phyloP scores from a whole-genome alignment of 2,797 vertebrate genomes.

The Cuculus canorus region DNA sequence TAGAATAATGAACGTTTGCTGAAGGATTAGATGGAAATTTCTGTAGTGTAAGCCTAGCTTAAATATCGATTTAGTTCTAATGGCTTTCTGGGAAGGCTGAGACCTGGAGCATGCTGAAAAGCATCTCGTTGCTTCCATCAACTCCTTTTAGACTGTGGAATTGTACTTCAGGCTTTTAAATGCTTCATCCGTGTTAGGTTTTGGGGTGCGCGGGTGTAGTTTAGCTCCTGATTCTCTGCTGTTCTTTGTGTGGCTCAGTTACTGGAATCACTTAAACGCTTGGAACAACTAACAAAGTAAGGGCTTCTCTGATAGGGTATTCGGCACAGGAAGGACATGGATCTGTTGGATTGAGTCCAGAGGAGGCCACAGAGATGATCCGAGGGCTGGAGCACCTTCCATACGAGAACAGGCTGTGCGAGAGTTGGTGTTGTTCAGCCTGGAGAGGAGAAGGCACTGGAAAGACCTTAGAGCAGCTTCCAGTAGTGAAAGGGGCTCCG shows the following conservation, averaged over 20 bases:
- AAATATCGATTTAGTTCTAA: neutral
- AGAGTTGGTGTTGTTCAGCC: no score
- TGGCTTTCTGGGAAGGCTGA: neutral
- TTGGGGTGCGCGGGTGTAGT: neutral
- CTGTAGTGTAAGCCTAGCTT: neutral
- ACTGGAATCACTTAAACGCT: accelerated
- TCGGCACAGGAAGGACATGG: neutral
- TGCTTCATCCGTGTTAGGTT: neutral
- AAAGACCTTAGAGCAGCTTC: no score
- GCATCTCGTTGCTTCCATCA: neutral
- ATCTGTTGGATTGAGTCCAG: no score
- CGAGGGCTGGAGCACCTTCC: no score
- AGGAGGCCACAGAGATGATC: no score
- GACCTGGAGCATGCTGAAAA: neutral
- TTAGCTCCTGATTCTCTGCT: neutral
- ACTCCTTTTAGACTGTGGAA: neutral
- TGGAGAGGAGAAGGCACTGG: no score
- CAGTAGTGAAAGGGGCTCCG: no score
- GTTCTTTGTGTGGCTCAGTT: accelerated
- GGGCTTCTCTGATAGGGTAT: neutral
- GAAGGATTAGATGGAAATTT: neutral
- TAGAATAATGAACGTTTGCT: neutral
- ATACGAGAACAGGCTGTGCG: no score
- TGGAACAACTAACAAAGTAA: neutral
- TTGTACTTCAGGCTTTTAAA: neutral